phyloP scores from a whole-genome alignment of 2,113 vertebrate genomes.

The Poeciliopsis prolifica region DNA sequence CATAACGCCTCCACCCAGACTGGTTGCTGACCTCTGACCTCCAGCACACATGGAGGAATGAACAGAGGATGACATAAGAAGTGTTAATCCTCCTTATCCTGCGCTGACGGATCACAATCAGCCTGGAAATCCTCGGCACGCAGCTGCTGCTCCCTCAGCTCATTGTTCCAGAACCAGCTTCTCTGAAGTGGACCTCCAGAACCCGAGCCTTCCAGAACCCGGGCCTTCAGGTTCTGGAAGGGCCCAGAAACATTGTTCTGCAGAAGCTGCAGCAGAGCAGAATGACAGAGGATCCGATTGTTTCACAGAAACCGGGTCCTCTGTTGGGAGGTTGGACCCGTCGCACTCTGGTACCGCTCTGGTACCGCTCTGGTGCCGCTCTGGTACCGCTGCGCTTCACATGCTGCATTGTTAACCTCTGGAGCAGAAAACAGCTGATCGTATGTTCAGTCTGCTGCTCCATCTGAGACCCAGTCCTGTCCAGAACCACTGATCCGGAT shows the following conservation, averaged over 20 bases:
- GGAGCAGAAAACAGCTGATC: not conserved
- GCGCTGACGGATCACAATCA: not conserved
- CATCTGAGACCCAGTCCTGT: not conserved
- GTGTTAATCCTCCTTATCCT: conserved; percentile 2
- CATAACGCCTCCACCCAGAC: not conserved
- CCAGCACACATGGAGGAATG: not conserved
- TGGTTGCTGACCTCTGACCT: conserved; percentile 1
- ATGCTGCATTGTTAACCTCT: conserved; percentile 7
- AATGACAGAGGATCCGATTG: conserved; percentile 40
- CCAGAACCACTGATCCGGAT: not conserved
- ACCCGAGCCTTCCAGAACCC: conserved; percentile 3
- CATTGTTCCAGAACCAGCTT: not conserved
- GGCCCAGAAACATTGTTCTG: conserved; percentile 13
- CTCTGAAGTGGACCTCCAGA: not conserved
- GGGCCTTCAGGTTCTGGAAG: not conserved
- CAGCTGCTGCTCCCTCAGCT: not conserved
- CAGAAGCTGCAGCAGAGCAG: conserved; percentile 27
- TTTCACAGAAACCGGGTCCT: conserved; percentile 15
- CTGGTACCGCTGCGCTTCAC: conserved; percentile 6
- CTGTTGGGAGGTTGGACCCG: not conserved
- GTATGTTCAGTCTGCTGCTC: conserved; percentile 1
- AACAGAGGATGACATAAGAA: conserved; percentile 9
- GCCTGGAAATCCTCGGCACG: not conserved
- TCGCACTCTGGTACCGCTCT: conserved; percentile 39
- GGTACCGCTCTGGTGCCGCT: conserved; percentile 24